phyloP scores from a whole-genome alignment of 2,797 vertebrate genomes.

The Poecile montanus region DNA sequence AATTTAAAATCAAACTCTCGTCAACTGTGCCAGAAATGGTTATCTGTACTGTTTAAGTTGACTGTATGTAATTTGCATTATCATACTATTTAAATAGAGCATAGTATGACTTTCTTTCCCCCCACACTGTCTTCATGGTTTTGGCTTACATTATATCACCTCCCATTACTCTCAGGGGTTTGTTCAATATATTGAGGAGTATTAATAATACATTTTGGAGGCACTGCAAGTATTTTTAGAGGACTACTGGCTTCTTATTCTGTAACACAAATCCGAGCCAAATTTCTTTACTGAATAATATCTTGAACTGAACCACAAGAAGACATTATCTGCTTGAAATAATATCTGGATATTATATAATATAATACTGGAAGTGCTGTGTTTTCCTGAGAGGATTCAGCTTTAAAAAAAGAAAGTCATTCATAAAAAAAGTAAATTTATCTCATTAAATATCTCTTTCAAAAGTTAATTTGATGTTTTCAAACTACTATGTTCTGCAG shows the following conservation, averaged over 20 bases:
- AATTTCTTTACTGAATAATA: neutral
- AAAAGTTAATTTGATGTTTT: neutral
- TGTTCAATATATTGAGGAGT: neutral
- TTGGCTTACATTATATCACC: neutral
- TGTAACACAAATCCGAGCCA: neutral
- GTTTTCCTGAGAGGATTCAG: neutral
- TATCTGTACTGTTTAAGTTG: neutral
- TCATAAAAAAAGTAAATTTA: neutral
- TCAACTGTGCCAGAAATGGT: neutral
- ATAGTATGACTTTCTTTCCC: rapidly evolving
- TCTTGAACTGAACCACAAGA: neutral
- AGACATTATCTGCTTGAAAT: neutral
- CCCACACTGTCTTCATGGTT: neutral
- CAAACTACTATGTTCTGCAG: neutral
- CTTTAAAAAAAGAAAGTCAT: neutral
- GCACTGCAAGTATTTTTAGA: neutral
- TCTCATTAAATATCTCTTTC: neutral
- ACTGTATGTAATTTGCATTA: neutral
- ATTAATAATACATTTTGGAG: neutral
- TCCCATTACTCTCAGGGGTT: neutral
- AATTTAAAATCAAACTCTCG: neutral
- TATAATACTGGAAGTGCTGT: neutral
- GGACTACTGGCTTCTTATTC: neutral
- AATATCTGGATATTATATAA: too few relatives aligned
- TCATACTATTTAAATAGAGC: neutral